Conservation (phyloP, 1,140 invertebrate species). For the Cardiocondyla obscurior region DNA sequence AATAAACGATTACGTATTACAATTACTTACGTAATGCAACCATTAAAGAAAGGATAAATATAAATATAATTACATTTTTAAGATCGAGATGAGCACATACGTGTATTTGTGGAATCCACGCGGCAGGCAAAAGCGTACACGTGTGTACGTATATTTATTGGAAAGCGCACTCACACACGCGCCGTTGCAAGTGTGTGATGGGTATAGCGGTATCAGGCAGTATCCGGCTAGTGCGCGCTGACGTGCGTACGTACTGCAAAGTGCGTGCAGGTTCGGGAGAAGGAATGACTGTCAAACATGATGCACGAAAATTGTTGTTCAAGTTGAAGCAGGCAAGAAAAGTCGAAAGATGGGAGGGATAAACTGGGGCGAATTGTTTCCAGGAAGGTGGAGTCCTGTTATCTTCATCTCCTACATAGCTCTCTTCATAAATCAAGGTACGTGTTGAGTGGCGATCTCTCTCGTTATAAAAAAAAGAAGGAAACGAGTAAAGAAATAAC, state of each 20-base stretch:
- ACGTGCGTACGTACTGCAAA: background rate
- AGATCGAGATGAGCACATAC: background rate
- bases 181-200: background rate
- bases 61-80: background rate
- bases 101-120: background rate
- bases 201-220: background rate
- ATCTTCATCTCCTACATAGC: conserved; percentile 93
- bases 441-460: conserved; percentile 38
- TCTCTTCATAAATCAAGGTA: conserved; percentile 93
- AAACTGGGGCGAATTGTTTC: conserved; percentile 90
- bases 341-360: conserved; percentile 73
- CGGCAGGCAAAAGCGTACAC: background rate
- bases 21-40: background rate
- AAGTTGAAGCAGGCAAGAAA: background rate
- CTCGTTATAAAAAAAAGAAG: background rate
- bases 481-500: background rate
- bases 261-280: no score
- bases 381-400: conserved; percentile 89
- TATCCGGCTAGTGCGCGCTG: background rate
- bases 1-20: background rate
- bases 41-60: background rate
- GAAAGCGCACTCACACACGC: background rate
- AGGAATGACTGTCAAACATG: conserved; percentile 4
- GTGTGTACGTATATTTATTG: background rate
- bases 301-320: background rate